Conservation (phyloP, 2,797 vertebrate genomes). For the Oreochromis grahami region DNA sequence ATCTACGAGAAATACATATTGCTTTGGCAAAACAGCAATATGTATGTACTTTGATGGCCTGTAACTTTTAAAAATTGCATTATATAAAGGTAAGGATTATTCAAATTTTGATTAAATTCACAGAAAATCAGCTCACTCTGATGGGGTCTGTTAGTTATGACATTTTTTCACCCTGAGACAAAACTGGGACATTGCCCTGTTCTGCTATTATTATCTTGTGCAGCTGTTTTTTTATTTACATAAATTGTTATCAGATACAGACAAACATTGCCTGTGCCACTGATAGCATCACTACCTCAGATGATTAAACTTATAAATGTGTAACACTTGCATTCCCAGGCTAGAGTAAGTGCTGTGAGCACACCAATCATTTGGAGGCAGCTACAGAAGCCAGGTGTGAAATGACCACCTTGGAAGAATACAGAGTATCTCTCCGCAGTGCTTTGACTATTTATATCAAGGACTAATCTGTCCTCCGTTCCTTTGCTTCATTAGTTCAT, state of each 20-base stretch:
- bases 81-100: neutral
- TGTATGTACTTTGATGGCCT: neutral
- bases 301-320: neutral
- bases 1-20: neutral
- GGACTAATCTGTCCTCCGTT: constrained; percentile 8
- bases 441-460: constrained; percentile 40
- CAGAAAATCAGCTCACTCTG: neutral
- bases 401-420: constrained; percentile 30
- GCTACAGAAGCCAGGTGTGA: constrained; percentile 37
- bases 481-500: constrained; percentile 42
- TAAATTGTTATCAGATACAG: neutral
- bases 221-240: neutral
- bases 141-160: neutral
- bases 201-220: neutral
- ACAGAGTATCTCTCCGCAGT: constrained; percentile 22
- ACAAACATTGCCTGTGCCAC: neutral
- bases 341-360: neutral
- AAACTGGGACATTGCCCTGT: neutral
- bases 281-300: neutral
- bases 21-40: neutral
- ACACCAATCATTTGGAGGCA: constrained; percentile 16
- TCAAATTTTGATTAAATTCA: neutral
- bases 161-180: neutral
- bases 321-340: neutral
- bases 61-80: neutral